These are phyloP conservation scores for Cottoperca gobio DNA, from an alignment of 2,797 vertebrate species.

Conservation along the genomic window DNA sequence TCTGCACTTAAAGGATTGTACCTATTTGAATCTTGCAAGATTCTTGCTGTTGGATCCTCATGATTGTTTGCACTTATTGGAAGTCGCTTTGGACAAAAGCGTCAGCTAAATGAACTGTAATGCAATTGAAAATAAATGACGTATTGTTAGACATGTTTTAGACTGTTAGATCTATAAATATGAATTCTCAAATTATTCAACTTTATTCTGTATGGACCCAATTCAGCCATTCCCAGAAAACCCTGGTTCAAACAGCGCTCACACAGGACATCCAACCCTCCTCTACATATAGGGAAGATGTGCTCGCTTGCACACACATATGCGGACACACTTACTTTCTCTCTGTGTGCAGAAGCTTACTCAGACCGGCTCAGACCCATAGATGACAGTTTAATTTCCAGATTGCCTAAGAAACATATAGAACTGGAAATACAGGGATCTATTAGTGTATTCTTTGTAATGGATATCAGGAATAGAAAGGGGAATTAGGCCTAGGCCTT, in stretches of 20 bases:
- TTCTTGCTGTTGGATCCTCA: no score
- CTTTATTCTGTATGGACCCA: not conserved
- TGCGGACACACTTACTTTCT: not conserved
- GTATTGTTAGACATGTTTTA: no score
- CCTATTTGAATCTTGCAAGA: no score
- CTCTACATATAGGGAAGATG: not conserved
- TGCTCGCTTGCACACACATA: not conserved
- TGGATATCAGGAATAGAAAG: slow-evolving; percentile 71
- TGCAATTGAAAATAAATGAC: no score
- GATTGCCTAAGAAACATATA: slow-evolving; percentile 49
- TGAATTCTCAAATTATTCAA: not conserved
- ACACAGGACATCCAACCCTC: not conserved
- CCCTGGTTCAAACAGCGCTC: not conserved
- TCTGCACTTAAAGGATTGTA: no score
- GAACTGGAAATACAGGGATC: slow-evolving; percentile 48
- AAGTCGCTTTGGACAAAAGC: no score
- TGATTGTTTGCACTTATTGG: no score
- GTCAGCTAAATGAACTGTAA: no score
- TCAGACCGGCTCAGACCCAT: slow-evolving; percentile 17
- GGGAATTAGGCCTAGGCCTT: slow-evolving; percentile 66
- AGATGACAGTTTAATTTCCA: slow-evolving; percentile 61
- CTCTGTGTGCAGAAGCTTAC: slow-evolving; percentile 5
- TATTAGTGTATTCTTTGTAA: slow-evolving; percentile 77
- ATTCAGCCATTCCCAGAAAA: not conserved
- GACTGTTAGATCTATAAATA: no score